A percentile compares a stretch with the other conserved stretches of the same genome.
phyloP scores from a whole-genome alignment of 2,888 invertebrate species.

The Blera fallax region DNA sequence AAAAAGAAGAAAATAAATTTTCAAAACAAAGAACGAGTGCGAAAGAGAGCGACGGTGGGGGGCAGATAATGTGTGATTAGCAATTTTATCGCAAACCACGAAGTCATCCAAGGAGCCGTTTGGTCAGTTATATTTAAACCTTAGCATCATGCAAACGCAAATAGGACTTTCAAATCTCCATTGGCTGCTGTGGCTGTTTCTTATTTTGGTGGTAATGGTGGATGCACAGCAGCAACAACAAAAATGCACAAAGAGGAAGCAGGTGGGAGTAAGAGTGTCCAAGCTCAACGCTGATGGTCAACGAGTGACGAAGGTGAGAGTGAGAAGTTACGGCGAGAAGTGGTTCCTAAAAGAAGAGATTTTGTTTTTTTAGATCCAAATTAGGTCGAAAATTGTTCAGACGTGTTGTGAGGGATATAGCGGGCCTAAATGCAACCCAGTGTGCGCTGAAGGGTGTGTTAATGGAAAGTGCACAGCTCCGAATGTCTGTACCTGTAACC shows the following conservation, averaged over 20 bases:
- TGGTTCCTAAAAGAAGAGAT: not conserved
- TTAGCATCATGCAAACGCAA: slow-evolving; percentile 60
- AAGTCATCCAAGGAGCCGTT: slow-evolving; percentile 4
- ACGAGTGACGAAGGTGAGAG: slow-evolving; percentile 14
- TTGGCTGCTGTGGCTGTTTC: slow-evolving; percentile 42
- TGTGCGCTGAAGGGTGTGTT: slow-evolving; percentile 74
- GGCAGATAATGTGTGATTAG: slow-evolving; percentile 30
- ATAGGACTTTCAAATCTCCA: slow-evolving; percentile 25
- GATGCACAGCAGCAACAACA: slow-evolving; percentile 14
- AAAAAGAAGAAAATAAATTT: not conserved
- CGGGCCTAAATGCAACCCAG: slow-evolving; percentile 72
- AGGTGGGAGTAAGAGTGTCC: not conserved
- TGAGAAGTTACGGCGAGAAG: not conserved
- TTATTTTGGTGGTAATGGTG: slow-evolving; percentile 40
- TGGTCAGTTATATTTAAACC: slow-evolving; percentile 47
- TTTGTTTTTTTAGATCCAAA: slow-evolving; percentile 47
- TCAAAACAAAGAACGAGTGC: slow-evolving; percentile 18
- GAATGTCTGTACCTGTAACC: slow-evolving; percentile 79
- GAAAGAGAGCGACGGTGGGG: not conserved
- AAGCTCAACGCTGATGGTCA: slow-evolving; percentile 16
- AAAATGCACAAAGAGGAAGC: slow-evolving; percentile 20
- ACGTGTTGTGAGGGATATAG: slow-evolving; percentile 75
- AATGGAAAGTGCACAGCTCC: slow-evolving; percentile 78
- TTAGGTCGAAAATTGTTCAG: slow-evolving; percentile 10
- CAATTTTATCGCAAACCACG: slow-evolving; percentile 52